A percentile compares a stretch with the other conserved stretches of the same genome.
Evolutionary conservation across 2,888 invertebrate species (phyloP).

Genomic region (Trissolcus brochymenae): DNA sequence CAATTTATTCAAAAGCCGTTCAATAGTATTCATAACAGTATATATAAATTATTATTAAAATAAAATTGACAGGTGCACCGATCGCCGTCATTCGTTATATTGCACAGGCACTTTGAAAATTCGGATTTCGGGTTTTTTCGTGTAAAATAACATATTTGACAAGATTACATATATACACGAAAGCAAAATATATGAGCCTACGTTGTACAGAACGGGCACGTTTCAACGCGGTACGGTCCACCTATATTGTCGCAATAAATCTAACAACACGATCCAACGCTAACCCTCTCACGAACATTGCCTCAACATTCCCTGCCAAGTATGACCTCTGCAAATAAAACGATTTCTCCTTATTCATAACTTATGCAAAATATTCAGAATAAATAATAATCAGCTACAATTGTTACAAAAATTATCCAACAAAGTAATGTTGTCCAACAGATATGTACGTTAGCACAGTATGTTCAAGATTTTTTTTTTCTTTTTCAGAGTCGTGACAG

Average conservation of each 20-base stretch:
- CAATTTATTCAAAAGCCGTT: too few relatives aligned
- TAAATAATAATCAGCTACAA: background rate
- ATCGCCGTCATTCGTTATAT: too few relatives aligned
- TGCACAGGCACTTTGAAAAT: slow-evolving; percentile 25
- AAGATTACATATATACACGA: slow-evolving; percentile 43
- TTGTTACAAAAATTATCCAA: background rate
- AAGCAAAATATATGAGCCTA: slow-evolving; percentile 49
- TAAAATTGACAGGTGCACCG: too few relatives aligned
- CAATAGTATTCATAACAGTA: too few relatives aligned
- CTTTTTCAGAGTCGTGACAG: slow-evolving; percentile 80
- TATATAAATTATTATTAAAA: too few relatives aligned
- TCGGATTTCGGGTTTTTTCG: slow-evolving; percentile 41
- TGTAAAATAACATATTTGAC: slow-evolving; percentile 56
- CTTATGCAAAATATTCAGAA: background rate
- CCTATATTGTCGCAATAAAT: slow-evolving; percentile 73
- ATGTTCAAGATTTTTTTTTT: slow-evolving; percentile 55
- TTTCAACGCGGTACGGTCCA: slow-evolving; percentile 62
- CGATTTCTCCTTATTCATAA: slow-evolving; percentile 50
- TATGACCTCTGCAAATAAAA: slow-evolving; percentile 66
- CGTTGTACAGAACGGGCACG: slow-evolving; percentile 56
- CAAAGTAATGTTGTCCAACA: background rate
- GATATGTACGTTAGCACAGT: background rate
- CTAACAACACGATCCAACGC: slow-evolving; percentile 67
- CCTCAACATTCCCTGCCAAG: slow-evolving; percentile 65
- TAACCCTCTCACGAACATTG: slow-evolving; percentile 63